Conservation (phyloP, 1,140 invertebrate species). For the Nautilus pompilius region DNA sequence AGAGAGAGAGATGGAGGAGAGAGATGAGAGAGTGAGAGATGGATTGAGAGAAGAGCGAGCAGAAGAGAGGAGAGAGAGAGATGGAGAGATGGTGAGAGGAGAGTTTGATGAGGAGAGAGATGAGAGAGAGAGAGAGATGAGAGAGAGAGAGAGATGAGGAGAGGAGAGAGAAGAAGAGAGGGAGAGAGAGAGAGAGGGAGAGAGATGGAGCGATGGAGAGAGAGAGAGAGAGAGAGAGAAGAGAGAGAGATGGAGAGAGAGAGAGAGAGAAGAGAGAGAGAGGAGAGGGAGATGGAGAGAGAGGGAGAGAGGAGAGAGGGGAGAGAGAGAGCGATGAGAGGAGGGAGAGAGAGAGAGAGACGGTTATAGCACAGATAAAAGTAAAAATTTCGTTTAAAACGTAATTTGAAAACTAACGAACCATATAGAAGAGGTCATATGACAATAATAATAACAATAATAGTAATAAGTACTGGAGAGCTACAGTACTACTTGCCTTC, state of each 20-base stretch:
- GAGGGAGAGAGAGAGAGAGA: neutral
- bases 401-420: too few relatives aligned
- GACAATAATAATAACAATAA: too few relatives aligned
- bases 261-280: neutral
- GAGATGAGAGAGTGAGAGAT: neutral
- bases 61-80: neutral
- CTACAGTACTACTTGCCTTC: too few relatives aligned
- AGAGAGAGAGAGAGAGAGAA: constrained; percentile 4
- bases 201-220: neutral
- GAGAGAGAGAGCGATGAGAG: neutral
- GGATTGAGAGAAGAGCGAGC: neutral
- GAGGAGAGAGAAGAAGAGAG: neutral
- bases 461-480: too few relatives aligned
- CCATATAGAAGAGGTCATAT: too few relatives aligned
- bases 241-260: neutral
- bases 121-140: neutral
- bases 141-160: neutral
- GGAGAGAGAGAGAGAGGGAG: neutral
- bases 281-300: neutral
- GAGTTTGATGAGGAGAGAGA: neutral
- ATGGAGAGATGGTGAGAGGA: neutral
- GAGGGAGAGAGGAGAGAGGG: neutral
- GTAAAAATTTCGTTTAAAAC: neutral
- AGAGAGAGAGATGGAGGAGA: neutral
- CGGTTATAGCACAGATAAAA: neutral